Evolutionary conservation across 2,797 vertebrate species (phyloP), one percentile per base, ranked within the genome.

Genomic region (Ibycter americanus): DNA sequence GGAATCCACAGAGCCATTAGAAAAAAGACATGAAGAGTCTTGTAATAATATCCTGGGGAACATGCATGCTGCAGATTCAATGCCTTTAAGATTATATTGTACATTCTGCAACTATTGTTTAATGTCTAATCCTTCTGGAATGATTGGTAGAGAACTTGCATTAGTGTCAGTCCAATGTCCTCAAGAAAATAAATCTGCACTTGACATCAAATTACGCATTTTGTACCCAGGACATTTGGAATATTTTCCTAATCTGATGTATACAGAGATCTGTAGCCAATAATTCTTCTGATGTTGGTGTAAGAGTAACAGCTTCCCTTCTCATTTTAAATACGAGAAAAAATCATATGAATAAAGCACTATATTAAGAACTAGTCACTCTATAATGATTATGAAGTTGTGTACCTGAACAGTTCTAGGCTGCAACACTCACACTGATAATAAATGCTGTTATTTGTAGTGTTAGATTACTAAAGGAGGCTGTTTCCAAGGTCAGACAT

Each of bases 131-230:
- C 92, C 95, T 56, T 26, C 71, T 34, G 7, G 58, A 86, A 52
- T 5, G 59, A 55, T 62, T 89, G 84, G 58, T 15, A 27, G 40
- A 92, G 94, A 94, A 94, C 83, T 93, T 65, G 85, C 22, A 79
- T 25, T 87, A 88, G 70, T 38, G 54, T 52, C 88, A 79, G 52
- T 46, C 66, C 92, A 13, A 5, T 8, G 31, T 51, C 80, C 96
- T 89, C 36, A 40, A 84, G 82, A 87, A 97, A 90, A 95, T 86
- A 95, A 96, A 97, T 95, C 93, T 56, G 51, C 11, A 42, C 76
- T 82, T 87, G 83, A 91, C 89, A 94, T 68, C 56, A 91, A 83
- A 95, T 97, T 95, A 95, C 23, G 4, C 11, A 67, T 58, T 77
- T 59, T 26, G 72, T 63, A 70, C 47, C 80, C 63, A 49, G 47